phyloP scores from a whole-genome alignment of 2,797 vertebrate species.

The Harpagifer antarcticus region DNA sequence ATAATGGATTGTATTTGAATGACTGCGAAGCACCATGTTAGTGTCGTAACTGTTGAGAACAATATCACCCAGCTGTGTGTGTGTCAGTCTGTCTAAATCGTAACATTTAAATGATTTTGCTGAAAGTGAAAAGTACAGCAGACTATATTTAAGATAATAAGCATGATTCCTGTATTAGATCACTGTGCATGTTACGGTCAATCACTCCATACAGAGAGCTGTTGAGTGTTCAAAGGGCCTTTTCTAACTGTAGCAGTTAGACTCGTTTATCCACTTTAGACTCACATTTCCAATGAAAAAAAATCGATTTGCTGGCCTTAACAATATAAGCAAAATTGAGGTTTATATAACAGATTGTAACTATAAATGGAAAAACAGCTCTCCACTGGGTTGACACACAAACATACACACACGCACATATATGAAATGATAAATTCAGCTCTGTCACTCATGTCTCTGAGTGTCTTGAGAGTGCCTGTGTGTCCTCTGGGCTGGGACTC shows the following conservation, averaged over 20 bases:
- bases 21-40: conserved; percentile 18
- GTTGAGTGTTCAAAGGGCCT: not conserved
- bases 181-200: not conserved
- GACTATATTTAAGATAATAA: not conserved
- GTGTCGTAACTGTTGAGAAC: conserved; percentile 11
- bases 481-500: conserved; percentile 50
- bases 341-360: not conserved
- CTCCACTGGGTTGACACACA: conserved; percentile 2
- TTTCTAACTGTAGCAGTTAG: not conserved
- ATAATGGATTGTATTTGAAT: conserved; percentile 34
- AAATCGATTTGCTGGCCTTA: not conserved
- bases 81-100: not conserved
- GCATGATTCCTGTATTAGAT: not conserved
- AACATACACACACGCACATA: not conserved
- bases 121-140: not conserved
- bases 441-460: conserved; percentile 29
- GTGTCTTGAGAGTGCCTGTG: conserved; percentile 14
- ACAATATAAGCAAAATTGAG: not conserved
- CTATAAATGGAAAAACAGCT: not conserved
- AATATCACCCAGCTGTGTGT: not conserved
- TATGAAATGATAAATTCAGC: conserved; percentile 28
- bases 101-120: conserved; percentile 3
- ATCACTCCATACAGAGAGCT: not conserved
- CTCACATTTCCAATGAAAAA: not conserved
- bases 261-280: not conserved